A percentile compares a stretch with the other conserved stretches of the same genome.
These are phyloP conservation scores for Amniataba percoides DNA, from an alignment of 2,797 vertebrate genomes.

Conservation along the genomic window DNA sequence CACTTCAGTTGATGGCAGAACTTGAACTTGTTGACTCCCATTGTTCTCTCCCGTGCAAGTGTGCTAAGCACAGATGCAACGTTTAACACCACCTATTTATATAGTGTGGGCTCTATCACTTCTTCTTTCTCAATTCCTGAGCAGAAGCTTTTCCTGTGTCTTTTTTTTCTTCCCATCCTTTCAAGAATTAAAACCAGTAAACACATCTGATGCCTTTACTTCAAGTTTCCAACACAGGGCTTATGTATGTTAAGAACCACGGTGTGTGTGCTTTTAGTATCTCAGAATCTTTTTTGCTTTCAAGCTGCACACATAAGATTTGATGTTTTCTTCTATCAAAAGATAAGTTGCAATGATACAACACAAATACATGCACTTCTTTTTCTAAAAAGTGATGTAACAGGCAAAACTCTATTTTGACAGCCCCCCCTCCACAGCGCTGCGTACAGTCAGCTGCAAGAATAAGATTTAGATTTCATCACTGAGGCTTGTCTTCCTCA, in stretches of 20 bases:
- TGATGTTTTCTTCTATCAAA: not conserved
- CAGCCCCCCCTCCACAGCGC: not conserved
- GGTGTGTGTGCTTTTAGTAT: not conserved
- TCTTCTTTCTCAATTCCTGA: too few relatives aligned
- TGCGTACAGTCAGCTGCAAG: conserved; percentile 18
- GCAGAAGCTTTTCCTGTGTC: too few relatives aligned
- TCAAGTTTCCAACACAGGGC: too few relatives aligned
- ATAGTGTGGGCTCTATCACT: too few relatives aligned
- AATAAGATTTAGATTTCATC: conserved; percentile 35
- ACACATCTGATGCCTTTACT: too few relatives aligned
- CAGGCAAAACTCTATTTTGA: not conserved
- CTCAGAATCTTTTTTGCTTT: not conserved
- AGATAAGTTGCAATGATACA: not conserved
- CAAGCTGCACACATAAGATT: not conserved
- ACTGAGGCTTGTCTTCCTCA: conserved; percentile 18
- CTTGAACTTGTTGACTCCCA: too few relatives aligned
- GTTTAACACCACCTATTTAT: too few relatives aligned
- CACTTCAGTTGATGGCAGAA: too few relatives aligned
- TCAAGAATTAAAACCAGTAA: too few relatives aligned
- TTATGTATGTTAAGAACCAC: conserved; percentile 2
- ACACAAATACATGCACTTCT: not conserved
- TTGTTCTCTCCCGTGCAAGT: too few relatives aligned
- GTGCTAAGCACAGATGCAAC: too few relatives aligned
- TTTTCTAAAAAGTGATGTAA: not conserved
- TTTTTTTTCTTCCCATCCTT: too few relatives aligned